phyloP scores from a whole-genome alignment of 2,888 invertebrate genomes.

The Meiosimyza decipiens region DNA sequence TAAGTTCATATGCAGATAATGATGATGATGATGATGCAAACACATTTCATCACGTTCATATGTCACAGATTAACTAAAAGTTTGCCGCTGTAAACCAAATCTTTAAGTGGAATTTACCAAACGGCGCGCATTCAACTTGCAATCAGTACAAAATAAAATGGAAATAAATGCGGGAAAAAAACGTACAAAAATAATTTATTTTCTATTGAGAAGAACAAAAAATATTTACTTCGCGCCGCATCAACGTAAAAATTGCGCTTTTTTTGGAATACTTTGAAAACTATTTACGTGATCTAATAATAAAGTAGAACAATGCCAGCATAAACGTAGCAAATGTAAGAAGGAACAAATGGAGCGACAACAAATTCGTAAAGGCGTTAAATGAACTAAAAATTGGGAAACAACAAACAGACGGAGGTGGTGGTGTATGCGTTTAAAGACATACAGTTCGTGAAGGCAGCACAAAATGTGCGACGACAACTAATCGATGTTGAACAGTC shows the following conservation, averaged over 20 bases:
- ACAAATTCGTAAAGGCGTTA: constrained; percentile 1
- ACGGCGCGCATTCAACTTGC: constrained; percentile 5
- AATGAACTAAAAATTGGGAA: too few species aligned
- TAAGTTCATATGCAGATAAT: neutral
- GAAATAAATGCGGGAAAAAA: neutral
- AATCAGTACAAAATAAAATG: neutral
- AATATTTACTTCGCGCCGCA: neutral
- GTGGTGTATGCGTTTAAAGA: too few species aligned
- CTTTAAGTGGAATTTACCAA: neutral
- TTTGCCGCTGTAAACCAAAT: constrained; percentile 8
- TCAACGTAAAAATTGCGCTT: neutral
- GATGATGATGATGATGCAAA: neutral
- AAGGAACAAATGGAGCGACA: constrained; percentile 6
- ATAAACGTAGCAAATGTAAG: too few species aligned
- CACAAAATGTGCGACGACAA: constrained; percentile 11
- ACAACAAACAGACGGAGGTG: neutral
- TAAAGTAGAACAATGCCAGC: constrained; percentile 29
- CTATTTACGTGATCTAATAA: constrained; percentile 38
- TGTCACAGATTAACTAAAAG: constrained; percentile 4
- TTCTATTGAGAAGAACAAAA: neutral
- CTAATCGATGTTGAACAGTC: constrained; percentile 23
- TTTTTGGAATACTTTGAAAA: constrained; percentile 20
- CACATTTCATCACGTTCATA: constrained; percentile 3
- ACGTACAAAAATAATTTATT: constrained; percentile 25
- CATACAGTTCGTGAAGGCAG: neutral